Conservation (phyloP, 2,888 invertebrate genomes). For the Dorcus parallelipipedus region DNA sequence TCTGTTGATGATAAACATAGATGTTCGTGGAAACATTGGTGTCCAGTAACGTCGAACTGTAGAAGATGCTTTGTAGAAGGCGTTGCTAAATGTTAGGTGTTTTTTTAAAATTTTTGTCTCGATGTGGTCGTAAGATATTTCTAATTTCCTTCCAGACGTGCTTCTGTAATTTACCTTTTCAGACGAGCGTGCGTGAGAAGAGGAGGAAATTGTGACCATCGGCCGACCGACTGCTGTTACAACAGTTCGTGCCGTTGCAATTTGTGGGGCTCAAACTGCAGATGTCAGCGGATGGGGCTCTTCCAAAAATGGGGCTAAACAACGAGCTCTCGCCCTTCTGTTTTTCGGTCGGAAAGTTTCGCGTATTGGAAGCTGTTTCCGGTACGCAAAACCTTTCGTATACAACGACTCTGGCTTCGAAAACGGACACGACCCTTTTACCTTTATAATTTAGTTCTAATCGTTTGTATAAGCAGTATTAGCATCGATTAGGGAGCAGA, state of each 20-base stretch:
- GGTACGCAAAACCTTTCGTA: neutral
- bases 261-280: conserved; percentile 85
- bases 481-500: neutral
- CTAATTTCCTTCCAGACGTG: conserved; percentile 72
- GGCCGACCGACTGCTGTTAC: conserved; percentile 82
- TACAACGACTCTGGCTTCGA: conserved; percentile 15
- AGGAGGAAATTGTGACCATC: conserved; percentile 80
- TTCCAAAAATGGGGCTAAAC: conserved; percentile 82
- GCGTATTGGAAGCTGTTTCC: conserved; percentile 3
- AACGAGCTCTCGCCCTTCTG: conserved; percentile 22
- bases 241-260: conserved; percentile 85
- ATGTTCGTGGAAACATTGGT: too few species aligned
- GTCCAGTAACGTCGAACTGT: neutral
- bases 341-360: conserved; percentile 32
- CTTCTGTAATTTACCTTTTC: conserved; percentile 80
- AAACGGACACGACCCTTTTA: conserved; percentile 6
- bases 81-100: conserved; percentile 18
- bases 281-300: conserved; percentile 83
- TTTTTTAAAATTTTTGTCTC: conserved; percentile 8
- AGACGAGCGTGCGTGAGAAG: conserved; percentile 79
- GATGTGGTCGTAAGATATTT: conserved; percentile 44
- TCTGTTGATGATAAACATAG: neutral
- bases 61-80: conserved; percentile 15
- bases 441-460: neutral
- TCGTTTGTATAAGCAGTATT: neutral